Base-by-base conservation (phyloP, 2,113 vertebrate genomes). In the Mastomys coucha region DNA sequence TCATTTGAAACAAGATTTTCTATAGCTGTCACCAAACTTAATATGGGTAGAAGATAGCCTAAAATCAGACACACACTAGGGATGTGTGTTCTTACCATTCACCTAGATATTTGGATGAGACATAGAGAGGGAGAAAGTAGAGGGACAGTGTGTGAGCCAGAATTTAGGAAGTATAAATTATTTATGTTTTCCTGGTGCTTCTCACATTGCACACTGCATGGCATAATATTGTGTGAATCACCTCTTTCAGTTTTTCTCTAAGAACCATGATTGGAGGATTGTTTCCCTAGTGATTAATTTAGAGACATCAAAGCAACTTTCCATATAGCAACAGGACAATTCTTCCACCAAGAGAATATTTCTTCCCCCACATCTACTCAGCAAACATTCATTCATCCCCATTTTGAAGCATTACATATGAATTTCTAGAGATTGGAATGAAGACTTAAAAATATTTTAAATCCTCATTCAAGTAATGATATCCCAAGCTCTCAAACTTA, bases 341-440 rank as follows among this genome's bases (percentile, higher is more conserved):
- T 65, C 19, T 81, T 39, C 24, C n/a, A 10, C n/a, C 26, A 65
- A 76, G 5, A 31, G 53, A 0, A 33, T 88, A 17, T 51, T 93
- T 78, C 77, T 42, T 88, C 93, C 67, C 77, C 51, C 60, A 31
- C 63, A 88, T 93, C 93, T 97, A 95, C 89, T 95, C 53, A 93
- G 76, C 51, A 93, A 89, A 93, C 19, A 89, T 93, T 85, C 76
- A 72, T 49, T n/a, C 31, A 93, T 22, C 0, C 0, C n/a, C 9
- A 45, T 89, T 93, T 89, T 89, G 87, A 26, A 67, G 36, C 60
- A 87, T 22, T 58, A n/a, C 13, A 20, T 78, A 78, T 73, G 88
- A 93, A n/a, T 31, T 89, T 31, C 24, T 78, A 17, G 14, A 67
- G 26, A 31, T 91, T 89, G 33, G 53, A 77, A 45, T 51, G 76